Percentiles rank a stretch among this genome's conserved stretches.
These are phyloP conservation scores for Dromaius novaehollandiae DNA, from an alignment of 2,113 vertebrate genomes.

Conservation along the genomic window DNA sequence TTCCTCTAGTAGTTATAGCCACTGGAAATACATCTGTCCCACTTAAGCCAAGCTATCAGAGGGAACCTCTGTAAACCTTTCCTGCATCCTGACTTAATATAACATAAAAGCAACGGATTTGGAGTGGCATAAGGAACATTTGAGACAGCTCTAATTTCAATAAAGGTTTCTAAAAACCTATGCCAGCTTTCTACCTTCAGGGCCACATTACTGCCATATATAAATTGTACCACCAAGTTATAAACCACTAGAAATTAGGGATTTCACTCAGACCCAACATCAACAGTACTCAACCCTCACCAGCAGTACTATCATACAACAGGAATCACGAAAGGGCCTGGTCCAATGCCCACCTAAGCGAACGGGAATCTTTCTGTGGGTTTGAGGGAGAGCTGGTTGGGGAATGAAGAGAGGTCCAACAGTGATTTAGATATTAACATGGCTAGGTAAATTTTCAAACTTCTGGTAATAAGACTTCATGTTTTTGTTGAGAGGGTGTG, in stretches of 20 bases:
- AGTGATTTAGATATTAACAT: background rate
- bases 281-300: background rate
- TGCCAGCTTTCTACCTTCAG: background rate
- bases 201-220: background rate
- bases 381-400: background rate
- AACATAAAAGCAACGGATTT: background rate
- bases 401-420: background rate
- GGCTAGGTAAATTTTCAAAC: background rate
- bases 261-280: background rate
- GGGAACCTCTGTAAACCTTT: background rate
- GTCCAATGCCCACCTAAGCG: background rate
- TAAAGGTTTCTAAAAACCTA: background rate
- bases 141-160: background rate
- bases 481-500: background rate
- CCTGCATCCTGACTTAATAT: background rate
- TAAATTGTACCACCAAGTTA: background rate
- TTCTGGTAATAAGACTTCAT: background rate
- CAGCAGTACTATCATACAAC: fast-evolving
- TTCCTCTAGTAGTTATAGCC: fast-evolving
- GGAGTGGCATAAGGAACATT: background rate
- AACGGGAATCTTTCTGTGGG: background rate
- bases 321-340: background rate
- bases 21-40: background rate
- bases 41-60: background rate
- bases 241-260: background rate